phyloP scores from a whole-genome alignment of 2,113 vertebrate species.

The Haemorhous mexicanus region DNA sequence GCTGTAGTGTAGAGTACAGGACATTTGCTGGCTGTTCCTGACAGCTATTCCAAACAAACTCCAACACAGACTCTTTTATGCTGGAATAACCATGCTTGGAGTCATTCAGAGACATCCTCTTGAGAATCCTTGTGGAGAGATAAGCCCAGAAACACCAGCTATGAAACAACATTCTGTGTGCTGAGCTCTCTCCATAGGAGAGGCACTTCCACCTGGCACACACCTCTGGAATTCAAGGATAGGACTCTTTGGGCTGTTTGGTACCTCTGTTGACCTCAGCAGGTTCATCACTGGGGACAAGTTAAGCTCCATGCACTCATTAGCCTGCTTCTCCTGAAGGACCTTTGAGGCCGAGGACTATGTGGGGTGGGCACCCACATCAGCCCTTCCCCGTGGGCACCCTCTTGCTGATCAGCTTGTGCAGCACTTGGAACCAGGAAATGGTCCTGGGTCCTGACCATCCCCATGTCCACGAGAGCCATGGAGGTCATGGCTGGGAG shows the following conservation, averaged over 20 bases:
- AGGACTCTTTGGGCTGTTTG: not conserved
- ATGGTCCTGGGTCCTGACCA: not conserved
- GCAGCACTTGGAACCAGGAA: not conserved
- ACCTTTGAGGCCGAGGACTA: fast-evolving
- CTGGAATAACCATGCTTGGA: not conserved
- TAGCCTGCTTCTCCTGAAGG: not conserved
- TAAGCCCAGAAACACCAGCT: not conserved
- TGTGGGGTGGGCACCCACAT: not conserved
- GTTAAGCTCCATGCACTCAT: not conserved
- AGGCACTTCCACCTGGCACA: not conserved
- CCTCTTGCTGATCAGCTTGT: not conserved
- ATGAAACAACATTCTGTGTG: not conserved
- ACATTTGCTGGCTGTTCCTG: not conserved
- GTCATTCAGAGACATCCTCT: not conserved
- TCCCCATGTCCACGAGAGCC: fast-evolving
- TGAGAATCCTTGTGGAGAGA: not conserved
- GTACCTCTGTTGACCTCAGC: not conserved
- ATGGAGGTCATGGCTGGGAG: not conserved
- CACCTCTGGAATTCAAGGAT: not conserved
- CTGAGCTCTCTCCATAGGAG: not conserved
- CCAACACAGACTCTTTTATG: not conserved
- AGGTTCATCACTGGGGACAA: not conserved
- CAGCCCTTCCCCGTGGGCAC: not conserved
- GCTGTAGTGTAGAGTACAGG: not conserved
- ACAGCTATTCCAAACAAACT: not conserved